A percentile compares a stretch with the other conserved stretches of the same genome.
These are phyloP conservation scores for Zaprionus taronus DNA, from an alignment of 1,140 invertebrate genomes.

Conservation along the genomic window DNA sequence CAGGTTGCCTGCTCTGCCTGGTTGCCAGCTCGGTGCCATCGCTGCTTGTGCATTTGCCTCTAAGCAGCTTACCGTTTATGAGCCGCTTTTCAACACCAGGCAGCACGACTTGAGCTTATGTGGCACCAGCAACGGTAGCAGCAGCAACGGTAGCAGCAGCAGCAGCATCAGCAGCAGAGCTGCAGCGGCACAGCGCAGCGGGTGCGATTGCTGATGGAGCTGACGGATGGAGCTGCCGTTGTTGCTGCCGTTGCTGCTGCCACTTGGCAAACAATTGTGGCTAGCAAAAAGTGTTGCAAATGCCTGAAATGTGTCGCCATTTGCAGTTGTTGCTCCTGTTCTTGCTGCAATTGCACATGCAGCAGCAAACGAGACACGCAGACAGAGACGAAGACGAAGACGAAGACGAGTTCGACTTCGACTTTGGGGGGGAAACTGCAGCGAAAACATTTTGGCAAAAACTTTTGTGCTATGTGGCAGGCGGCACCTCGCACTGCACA, in stretches of 20 bases:
- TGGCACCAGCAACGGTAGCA: constrained; percentile 29
- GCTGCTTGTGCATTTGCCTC: constrained; percentile 57
- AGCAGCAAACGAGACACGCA: constrained; percentile 6
- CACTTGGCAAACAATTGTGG: constrained; percentile 57
- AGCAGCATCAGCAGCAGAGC: constrained; percentile 26
- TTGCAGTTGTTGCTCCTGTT: constrained; percentile 51
- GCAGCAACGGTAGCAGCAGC: constrained; percentile 19
- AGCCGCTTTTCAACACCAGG: constrained; percentile 68
- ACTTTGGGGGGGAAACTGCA: constrained; percentile 35
- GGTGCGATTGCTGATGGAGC: not conserved
- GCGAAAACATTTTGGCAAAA: constrained; percentile 51
- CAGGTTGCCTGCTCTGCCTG: not conserved
- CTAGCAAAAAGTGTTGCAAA: constrained; percentile 61
- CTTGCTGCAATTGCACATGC: constrained; percentile 10
- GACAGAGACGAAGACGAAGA: not conserved
- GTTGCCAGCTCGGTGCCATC: constrained; percentile 3
- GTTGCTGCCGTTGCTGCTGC: constrained; percentile 6
- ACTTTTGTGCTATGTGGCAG: constrained; percentile 65
- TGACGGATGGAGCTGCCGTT: not conserved
- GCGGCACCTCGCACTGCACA: constrained; percentile 46
- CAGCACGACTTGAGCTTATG: constrained; percentile 3
- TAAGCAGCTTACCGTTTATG: constrained; percentile 80
- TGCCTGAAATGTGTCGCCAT: constrained; percentile 72
- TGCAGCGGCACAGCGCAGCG: constrained; percentile 13
- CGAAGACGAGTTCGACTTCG: constrained; percentile 30